A percentile compares a stretch with the other conserved stretches of the same genome.
Evolutionary conservation across 2,888 invertebrate species (phyloP).

Genomic region (Oxyteleia sp.): DNA sequence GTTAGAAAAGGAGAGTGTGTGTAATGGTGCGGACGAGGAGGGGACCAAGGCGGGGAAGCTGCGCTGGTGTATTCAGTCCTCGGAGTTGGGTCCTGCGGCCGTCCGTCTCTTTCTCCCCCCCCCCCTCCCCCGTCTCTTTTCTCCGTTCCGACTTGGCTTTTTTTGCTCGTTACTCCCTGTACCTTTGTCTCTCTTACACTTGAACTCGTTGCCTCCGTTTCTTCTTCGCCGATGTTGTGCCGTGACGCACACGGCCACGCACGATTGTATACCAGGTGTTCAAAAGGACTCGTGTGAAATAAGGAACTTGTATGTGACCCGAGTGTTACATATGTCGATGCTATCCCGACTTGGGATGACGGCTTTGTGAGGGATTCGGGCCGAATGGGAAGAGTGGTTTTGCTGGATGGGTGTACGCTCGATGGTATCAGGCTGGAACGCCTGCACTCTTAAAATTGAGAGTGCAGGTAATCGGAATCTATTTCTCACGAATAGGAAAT

Average conservation of each 20-base stretch:
- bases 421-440: too few species aligned
- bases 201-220: constrained; percentile 1
- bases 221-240: constrained; percentile 42
- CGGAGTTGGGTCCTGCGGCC: constrained; percentile 55
- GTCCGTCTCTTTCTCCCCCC: constrained; percentile 4
- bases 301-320: constrained; percentile 23
- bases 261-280: constrained; percentile 61
- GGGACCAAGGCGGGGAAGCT: constrained; percentile 46
- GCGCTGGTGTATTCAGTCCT: constrained; percentile 61
- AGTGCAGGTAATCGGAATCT: too few species aligned
- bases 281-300: constrained; percentile 62
- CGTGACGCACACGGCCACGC: constrained; percentile 48
- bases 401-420: too few species aligned
- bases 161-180: constrained; percentile 25
- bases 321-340: constrained; percentile 46
- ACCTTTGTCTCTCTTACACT: constrained; percentile 41
- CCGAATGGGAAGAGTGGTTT: neutral
- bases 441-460: too few species aligned
- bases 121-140: constrained; percentile 8
- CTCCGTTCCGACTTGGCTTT: constrained; percentile 29
- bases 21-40: constrained; percentile 37
- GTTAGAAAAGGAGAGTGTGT: constrained; percentile 30
- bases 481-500: too few species aligned
- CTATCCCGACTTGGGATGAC: constrained; percentile 9
- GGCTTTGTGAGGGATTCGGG: constrained; percentile 20